Evolutionary conservation across 2,797 vertebrate genomes (phyloP).

Genomic region (Xiphorhynchus erythropygius): DNA sequence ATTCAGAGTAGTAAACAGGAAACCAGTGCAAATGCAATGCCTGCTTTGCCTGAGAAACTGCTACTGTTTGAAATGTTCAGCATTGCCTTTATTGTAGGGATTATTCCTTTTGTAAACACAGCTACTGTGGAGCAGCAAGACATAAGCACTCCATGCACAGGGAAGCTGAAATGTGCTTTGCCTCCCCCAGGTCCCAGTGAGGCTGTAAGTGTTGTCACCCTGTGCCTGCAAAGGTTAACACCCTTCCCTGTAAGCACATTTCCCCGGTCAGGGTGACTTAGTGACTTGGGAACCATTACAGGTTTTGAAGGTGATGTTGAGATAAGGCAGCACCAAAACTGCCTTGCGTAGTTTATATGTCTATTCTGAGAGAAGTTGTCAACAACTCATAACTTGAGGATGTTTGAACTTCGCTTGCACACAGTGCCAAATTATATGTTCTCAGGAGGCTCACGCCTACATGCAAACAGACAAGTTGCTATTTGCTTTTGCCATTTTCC

Average conservation of each 20-base stretch:
- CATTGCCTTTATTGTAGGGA: not conserved
- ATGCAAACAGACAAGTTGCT: constrained; percentile 51
- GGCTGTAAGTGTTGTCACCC: not conserved
- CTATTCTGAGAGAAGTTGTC: constrained; percentile 33
- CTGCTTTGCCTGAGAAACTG: not conserved
- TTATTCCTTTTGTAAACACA: not conserved
- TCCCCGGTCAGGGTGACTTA: not conserved
- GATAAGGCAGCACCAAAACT: not conserved
- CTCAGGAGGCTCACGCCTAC: constrained; percentile 53
- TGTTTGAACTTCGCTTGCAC: not conserved
- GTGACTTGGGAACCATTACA: not conserved
- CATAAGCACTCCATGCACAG: not conserved
- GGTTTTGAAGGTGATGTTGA: not conserved
- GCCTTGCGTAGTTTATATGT: not conserved
- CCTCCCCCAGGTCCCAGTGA: not conserved
- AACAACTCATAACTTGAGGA: constrained; percentile 28
- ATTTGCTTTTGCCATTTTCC: constrained; percentile 59
- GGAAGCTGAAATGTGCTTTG: not conserved
- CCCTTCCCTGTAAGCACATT: not conserved
- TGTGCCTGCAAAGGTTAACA: not conserved
- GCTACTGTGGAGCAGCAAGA: not conserved
- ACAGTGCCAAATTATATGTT: not conserved
- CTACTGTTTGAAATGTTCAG: not conserved
- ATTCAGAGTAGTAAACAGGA: not conserved
- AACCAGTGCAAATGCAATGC: not conserved